phyloP scores from a whole-genome alignment of 2,113 vertebrate species.

The cattle (Bos taurus) region ARS-UCD2.0 NW_020192292.1:795501-796000 shows the following conservation, averaged over 20 bases:
- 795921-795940: no score
- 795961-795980: no score
- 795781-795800: no score
- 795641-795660: not conserved
- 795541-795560: not conserved
- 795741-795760: not conserved
- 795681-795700: not conserved
- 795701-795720: not conserved
- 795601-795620: not conserved
- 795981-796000: no score
- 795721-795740: not conserved
- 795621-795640: not conserved
- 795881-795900: no score
- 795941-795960: no score
- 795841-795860: fast-evolving
- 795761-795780: no score
- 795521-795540: not conserved
- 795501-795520: not conserved
- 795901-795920: no score
- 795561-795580: not conserved
- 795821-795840: no score
- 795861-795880: no score
- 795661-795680: not conserved
- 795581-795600: not conserved
- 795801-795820: no score